phyloP scores from a whole-genome alignment of 2,888 invertebrate genomes.

The Stenurella melanura region DNA sequence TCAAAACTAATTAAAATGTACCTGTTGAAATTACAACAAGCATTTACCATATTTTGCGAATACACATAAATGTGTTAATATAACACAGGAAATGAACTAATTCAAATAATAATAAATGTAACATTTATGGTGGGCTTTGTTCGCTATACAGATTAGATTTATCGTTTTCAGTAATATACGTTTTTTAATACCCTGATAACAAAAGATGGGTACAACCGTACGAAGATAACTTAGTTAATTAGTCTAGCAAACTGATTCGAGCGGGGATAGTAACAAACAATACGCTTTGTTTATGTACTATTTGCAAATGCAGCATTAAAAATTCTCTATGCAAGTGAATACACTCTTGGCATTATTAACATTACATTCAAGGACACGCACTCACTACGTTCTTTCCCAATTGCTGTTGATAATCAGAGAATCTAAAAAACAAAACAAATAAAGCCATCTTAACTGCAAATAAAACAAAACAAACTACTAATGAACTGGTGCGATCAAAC shows the following conservation, averaged over 20 bases:
- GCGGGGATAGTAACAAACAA: background rate
- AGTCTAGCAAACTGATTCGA: constrained; percentile 3
- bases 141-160: background rate
- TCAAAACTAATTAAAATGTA: too few relatives aligned
- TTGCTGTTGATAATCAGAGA: constrained; percentile 28
- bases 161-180: background rate
- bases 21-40: too few relatives aligned
- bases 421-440: constrained; percentile 26
- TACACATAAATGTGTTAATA: too few relatives aligned
- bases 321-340: constrained; percentile 29
- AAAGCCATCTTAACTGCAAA: constrained; percentile 36
- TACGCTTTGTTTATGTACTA: constrained; percentile 43
- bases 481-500: constrained; percentile 36
- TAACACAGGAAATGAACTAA: too few relatives aligned
- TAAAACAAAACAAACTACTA: constrained; percentile 41
- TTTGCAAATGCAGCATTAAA: constrained; percentile 42
- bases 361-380: constrained; percentile 37
- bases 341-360: constrained; percentile 33
- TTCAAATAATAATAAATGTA: background rate
- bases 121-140: background rate
- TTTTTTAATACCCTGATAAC: background rate
- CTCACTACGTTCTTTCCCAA: constrained; percentile 40
- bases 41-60: too few relatives aligned
- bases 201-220: background rate
- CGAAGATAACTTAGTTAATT: background rate